These are phyloP conservation scores for Eulemur coronatus DNA, from an alignment of 2,797 vertebrate genomes.

Conservation along the genomic window DNA sequence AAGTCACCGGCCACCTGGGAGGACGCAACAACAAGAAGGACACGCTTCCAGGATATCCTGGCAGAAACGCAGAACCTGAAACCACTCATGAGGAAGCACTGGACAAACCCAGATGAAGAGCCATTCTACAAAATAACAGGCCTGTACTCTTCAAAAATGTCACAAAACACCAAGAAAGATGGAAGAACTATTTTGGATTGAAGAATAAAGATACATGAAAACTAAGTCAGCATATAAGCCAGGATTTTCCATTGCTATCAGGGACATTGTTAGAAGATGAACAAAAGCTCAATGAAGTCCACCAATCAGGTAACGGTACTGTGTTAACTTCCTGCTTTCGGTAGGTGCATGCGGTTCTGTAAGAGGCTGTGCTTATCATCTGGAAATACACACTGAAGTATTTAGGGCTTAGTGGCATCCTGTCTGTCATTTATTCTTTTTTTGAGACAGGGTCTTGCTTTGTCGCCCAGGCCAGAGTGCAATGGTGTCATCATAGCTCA, in stretches of 20 bases:
- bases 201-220: not conserved
- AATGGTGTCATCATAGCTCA: not conserved
- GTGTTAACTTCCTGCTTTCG: not conserved
- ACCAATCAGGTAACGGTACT: rapidly evolving
- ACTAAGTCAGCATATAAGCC: not conserved
- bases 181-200: rapidly evolving
- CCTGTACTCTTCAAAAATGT: not conserved
- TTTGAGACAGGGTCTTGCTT: not conserved
- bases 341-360: rapidly evolving
- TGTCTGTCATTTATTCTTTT: not conserved
- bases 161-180: not conserved
- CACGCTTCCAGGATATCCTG: not conserved
- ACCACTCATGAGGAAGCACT: not conserved
- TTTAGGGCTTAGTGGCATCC: not conserved
- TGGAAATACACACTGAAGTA: not conserved
- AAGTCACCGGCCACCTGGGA: not conserved
- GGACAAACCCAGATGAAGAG: not conserved
- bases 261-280: not conserved
- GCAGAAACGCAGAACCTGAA: not conserved
- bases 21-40: not conserved
- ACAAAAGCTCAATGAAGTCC: not conserved
- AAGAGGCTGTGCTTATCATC: not conserved
- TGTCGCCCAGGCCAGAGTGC: not conserved
- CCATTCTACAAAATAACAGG: rapidly evolving
- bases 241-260: not conserved